A percentile compares a stretch with the other conserved stretches of the same genome.
Evolutionary conservation across 2,888 invertebrate genomes (phyloP).

Genomic region (Tipula vernalis): DNA sequence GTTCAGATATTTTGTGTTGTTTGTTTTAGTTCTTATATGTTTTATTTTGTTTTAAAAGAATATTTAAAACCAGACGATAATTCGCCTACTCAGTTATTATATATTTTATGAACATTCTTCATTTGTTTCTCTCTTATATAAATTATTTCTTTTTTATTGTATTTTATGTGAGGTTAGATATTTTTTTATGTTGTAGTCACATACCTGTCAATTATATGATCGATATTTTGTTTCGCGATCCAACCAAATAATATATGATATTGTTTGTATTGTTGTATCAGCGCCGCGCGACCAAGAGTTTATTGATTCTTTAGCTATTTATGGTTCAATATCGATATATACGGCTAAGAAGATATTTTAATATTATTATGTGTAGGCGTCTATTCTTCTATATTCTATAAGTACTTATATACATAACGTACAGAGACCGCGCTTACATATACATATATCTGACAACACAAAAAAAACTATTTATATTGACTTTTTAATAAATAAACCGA

Average conservation of each 20-base stretch:
- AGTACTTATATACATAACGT: neutral
- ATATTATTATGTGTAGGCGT: neutral
- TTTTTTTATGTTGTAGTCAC: neutral
- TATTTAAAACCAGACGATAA: neutral
- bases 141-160: neutral
- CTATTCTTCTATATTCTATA: neutral
- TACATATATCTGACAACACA: neutral
- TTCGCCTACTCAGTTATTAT: constrained; percentile 4
- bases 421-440: neutral
- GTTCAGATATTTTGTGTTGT: neutral
- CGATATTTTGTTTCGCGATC: neutral
- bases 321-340: neutral
- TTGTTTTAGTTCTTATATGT: neutral
- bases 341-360: neutral
- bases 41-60: neutral
- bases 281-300: neutral
- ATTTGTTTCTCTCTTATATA: neutral
- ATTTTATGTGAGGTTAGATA: neutral
- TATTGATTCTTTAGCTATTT: neutral
- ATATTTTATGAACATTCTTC: neutral
- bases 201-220: neutral
- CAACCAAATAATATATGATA: neutral
- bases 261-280: neutral
- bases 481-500: neutral
- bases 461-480: constrained; percentile 4